A percentile compares a stretch with the other conserved stretches of the same genome.
Evolutionary conservation across 2,113 vertebrate genomes (phyloP).

Genomic region (Barbus barbus): DNA sequence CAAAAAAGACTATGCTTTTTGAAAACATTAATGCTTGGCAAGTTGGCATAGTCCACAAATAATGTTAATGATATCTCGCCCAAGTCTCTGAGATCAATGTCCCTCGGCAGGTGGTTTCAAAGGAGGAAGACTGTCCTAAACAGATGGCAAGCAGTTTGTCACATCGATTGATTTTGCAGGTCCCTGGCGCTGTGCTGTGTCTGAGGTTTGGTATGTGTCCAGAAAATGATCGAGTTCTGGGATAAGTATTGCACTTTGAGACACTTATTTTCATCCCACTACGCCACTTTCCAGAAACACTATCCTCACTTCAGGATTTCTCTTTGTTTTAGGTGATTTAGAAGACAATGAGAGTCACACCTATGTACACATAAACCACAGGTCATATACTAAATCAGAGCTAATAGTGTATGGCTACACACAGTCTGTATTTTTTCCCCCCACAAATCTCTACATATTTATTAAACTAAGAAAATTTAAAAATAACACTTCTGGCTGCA

Average conservation of each 20-base stretch:
- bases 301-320: background rate
- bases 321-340: conserved; percentile 30
- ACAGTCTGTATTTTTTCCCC: background rate
- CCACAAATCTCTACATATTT: background rate
- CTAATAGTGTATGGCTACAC: background rate
- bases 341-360: conserved; percentile 22
- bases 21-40: background rate
- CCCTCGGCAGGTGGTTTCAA: conserved; percentile 38
- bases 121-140: conserved; percentile 35
- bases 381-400: conserved; percentile 22
- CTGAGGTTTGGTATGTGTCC: conserved; percentile 35
- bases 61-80: conserved; percentile 31
- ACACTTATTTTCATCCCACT: conserved; percentile 39
- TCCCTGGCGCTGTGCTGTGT: background rate
- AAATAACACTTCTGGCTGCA: background rate
- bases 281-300: conserved; percentile 23
- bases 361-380: conserved; percentile 30
- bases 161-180: conserved; percentile 47
- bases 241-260: conserved; percentile 29
- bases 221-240: conserved; percentile 36
- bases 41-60: background rate
- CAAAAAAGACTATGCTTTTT: background rate
- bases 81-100: conserved; percentile 42
- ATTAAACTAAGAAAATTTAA: conserved; percentile 1
- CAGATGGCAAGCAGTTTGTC: conserved; percentile 54